Conservation (phyloP, 2,797 vertebrate species). For the Falco peregrinus region DNA sequence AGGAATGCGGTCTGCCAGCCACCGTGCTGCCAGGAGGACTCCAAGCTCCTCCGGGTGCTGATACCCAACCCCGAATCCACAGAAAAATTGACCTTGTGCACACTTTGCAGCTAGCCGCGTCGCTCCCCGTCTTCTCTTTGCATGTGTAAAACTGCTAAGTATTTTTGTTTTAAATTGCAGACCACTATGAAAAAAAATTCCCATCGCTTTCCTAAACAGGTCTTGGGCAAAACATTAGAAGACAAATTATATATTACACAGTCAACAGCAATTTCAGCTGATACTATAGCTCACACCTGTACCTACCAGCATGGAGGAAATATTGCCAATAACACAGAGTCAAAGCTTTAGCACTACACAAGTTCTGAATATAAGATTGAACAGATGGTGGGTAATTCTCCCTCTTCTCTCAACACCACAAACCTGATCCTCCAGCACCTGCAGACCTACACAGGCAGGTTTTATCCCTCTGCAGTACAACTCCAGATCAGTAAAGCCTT, state of each 20-base stretch:
- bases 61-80: neutral
- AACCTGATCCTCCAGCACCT: neutral
- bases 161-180: neutral
- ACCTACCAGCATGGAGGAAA: neutral
- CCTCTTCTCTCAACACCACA: neutral
- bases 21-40: neutral
- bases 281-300: neutral
- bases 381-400: neutral
- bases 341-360: neutral
- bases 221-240: neutral
- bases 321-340: neutral
- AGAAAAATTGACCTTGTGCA: neutral
- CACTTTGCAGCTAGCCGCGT: neutral
- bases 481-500: neutral
- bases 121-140: neutral
- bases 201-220: neutral
- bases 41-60: neutral
- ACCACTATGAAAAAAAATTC: neutral
- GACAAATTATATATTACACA: neutral
- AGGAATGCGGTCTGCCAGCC: neutral
- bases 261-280: neutral
- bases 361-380: neutral
- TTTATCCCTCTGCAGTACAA: neutral
- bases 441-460: neutral
- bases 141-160: neutral